Evolutionary conservation across 2,797 vertebrate genomes (phyloP).

Genomic region (Anas georgica): DNA sequence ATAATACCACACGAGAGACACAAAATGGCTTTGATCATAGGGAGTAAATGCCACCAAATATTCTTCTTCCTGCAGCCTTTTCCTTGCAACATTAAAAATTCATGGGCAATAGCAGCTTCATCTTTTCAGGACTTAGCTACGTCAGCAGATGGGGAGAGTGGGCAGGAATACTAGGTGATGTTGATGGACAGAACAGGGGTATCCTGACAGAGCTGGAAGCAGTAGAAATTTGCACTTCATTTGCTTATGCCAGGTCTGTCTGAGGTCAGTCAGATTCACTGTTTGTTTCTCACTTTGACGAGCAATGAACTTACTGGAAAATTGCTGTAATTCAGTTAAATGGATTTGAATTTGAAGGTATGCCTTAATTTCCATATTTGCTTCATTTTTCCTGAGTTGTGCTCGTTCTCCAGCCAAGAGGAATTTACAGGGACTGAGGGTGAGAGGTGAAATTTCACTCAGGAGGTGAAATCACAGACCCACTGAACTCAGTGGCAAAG

Average conservation of each 20-base stretch:
- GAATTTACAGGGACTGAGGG: neutral
- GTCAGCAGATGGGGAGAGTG: slow-evolving; percentile 48
- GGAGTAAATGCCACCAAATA: slow-evolving; percentile 61
- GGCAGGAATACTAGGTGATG: neutral
- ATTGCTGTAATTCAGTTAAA: slow-evolving; percentile 13
- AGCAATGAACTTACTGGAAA: slow-evolving; percentile 16
- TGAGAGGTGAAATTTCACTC: neutral
- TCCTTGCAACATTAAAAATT: slow-evolving; percentile 62
- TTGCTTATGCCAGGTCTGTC: slow-evolving; percentile 15
- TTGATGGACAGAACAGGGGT: slow-evolving; percentile 53
- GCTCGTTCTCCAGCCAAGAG: neutral
- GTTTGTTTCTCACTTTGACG: slow-evolving; percentile 16
- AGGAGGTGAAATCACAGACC: neutral
- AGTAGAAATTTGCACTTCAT: slow-evolving; percentile 8
- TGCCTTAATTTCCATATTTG: neutral
- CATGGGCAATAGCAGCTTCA: slow-evolving; percentile 11
- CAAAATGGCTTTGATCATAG: slow-evolving; percentile 63
- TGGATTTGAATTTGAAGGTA: neutral
- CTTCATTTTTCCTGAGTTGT: neutral
- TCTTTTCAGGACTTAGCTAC: slow-evolving; percentile 56
- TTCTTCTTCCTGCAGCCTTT: slow-evolving; percentile 46
- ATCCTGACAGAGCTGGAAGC: neutral
- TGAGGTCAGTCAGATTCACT: neutral
- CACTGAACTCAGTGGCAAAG: neutral
- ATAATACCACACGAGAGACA: slow-evolving; percentile 57